Conservation (phyloP, 2,113 vertebrate genomes). For the Mobula birostris region DNA sequence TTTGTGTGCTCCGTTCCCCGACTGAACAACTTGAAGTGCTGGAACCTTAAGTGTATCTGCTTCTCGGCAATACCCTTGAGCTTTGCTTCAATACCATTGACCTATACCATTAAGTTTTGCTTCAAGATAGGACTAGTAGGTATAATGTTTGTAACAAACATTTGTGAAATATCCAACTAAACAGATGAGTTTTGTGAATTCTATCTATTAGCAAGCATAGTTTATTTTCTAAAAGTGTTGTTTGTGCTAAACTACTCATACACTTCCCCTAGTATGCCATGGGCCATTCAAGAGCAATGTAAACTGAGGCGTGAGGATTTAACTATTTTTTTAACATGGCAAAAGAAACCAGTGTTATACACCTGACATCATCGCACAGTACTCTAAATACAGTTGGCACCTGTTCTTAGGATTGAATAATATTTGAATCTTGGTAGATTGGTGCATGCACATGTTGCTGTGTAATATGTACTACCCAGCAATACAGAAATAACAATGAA, state of each 20-base stretch:
- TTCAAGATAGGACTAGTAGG: background rate
- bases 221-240: background rate
- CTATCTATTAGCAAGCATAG: background rate
- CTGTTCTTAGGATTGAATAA: background rate
- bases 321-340: background rate
- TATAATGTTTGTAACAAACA: background rate
- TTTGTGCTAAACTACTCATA: background rate
- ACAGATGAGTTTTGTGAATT: background rate
- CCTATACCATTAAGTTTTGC: background rate
- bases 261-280: background rate
- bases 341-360: background rate
- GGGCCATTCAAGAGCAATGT: background rate
- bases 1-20: background rate
- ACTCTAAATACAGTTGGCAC: background rate
- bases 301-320: background rate
- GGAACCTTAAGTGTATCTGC: background rate
- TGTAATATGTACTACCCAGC: background rate
- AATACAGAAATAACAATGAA: background rate
- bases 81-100: background rate
- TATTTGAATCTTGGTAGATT: background rate
- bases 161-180: background rate
- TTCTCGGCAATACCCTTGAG: background rate
- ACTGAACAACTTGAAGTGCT: background rate
- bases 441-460: background rate
- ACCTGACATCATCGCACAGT: background rate